A percentile compares a stretch with the other conserved stretches of the same genome.
Evolutionary conservation across 2,888 invertebrate species (phyloP).

Genomic region (Blomia tropicalis): DNA sequence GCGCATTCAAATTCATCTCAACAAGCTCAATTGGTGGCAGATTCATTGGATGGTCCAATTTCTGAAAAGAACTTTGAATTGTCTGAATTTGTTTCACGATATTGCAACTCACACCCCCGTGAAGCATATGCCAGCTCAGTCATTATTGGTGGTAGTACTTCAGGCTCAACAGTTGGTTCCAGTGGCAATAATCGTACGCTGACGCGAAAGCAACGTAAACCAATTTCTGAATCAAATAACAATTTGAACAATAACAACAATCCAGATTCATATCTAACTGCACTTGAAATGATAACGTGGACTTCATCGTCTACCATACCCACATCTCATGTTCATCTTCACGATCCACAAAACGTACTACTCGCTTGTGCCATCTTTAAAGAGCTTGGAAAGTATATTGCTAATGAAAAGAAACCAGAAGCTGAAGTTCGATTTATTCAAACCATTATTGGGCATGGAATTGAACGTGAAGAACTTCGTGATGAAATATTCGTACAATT

Average conservation of each 20-base stretch:
- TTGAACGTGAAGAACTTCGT: conserved; percentile 74
- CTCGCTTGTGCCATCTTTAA: conserved; percentile 76
- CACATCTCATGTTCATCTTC: conserved; percentile 80
- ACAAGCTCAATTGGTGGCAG: background rate
- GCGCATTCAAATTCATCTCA: background rate
- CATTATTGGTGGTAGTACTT: background rate
- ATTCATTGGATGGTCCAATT: background rate
- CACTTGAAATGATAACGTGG: conserved; percentile 80
- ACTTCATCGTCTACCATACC: conserved; percentile 74
- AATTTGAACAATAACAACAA: background rate
- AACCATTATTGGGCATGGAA: conserved; percentile 63
- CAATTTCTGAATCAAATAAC: conserved; percentile 24
- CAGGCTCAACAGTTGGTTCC: background rate
- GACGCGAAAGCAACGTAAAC: conserved; percentile 31
- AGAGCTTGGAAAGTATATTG: conserved; percentile 51
- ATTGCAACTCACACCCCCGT: conserved; percentile 61
- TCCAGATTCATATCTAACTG: conserved; percentile 46
- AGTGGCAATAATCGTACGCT: conserved; percentile 28
- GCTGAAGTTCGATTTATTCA: conserved; percentile 67
- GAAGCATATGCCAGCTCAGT: conserved; percentile 27
- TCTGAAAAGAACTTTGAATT: conserved; percentile 44
- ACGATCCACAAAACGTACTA: conserved; percentile 80
- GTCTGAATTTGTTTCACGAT: conserved; percentile 78
- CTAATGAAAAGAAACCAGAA: conserved; percentile 69
- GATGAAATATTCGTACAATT: conserved; percentile 60